Evolutionary conservation across 2,888 invertebrate genomes (phyloP), one percentile per base, ranked within the genome.

Genomic region (Blera fallax): DNA sequence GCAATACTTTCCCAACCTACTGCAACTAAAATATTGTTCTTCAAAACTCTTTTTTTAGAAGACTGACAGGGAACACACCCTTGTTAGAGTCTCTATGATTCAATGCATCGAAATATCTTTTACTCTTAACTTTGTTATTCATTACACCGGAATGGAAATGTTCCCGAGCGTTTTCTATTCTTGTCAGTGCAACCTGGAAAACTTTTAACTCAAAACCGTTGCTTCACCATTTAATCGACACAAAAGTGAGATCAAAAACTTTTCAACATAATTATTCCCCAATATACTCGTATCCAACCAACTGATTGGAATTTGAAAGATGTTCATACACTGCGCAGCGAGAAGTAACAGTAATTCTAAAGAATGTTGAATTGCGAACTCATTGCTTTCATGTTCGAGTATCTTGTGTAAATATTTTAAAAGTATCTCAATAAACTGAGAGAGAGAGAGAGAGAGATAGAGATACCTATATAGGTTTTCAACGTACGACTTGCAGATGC

Each of bases 401-500:
- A 52, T 77, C 21, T 50, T 10, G n/a, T 21, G 69, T 77, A 52
- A 77, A 77, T 77, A 69, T 69, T 77, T n/a, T 5, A 69, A 60
- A 52, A 50, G 67, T 14, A 60, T 60, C 40, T 60, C 60, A 40
- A 11, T 50, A 62, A 11, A 21, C n/a, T n/a, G 10, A 24, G 48
- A 74, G n/a, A n/a, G n/a, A n/a, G n/a, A n/a, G n/a, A n/a, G n/a
- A n/a, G n/a, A n/a, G n/a, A n/a, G n/a, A n/a, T n/a, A n/a, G n/a
- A n/a, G n/a, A n/a, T n/a, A n/a, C n/a, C n/a, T n/a, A n/a, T n/a
- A n/a, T n/a, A n/a, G 56, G 54, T 56, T 48, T 76, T 37, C 34
- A 45, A 43, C 27, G 64, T 76, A 11, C 14, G 24, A 56, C 45
- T 56, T 65, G 56, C 74, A 65, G 74, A 65, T 65, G 74, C 45